These are phyloP conservation scores for Thymallus thymallus DNA, from an alignment of 2,113 vertebrate genomes.

Conservation along the genomic window DNA sequence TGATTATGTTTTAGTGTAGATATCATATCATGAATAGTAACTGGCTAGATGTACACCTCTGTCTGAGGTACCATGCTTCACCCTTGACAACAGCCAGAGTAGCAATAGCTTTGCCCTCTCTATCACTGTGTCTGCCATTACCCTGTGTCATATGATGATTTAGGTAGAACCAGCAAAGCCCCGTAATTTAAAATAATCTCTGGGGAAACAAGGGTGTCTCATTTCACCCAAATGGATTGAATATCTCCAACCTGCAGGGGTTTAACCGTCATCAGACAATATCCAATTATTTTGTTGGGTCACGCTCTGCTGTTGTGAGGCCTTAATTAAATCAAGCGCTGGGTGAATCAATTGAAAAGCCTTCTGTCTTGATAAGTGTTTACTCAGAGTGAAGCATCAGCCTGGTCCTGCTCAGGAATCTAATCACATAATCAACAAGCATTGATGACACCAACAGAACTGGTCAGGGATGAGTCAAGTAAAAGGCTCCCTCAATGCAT, in stretches of 20 bases:
- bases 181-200: not conserved
- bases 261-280: slow-evolving; percentile 16
- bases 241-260: not conserved
- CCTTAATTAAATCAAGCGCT: slow-evolving; percentile 52
- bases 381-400: slow-evolving; percentile 33
- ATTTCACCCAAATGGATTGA: slow-evolving; percentile 5
- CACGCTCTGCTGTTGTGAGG: slow-evolving; percentile 11
- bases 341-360: slow-evolving; percentile 44
- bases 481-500: not conserved
- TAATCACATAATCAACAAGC: slow-evolving; percentile 33
- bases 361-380: slow-evolving; percentile 42
- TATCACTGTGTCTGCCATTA: too few species aligned
- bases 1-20: not conserved
- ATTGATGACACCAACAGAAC: slow-evolving; percentile 8
- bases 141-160: too few species aligned
- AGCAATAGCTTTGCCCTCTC: too few species aligned
- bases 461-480: not conserved
- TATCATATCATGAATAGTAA: not conserved
- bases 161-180: not conserved
- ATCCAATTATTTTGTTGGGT: slow-evolving; percentile 41
- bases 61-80: not conserved
- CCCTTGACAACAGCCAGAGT: too few species aligned
- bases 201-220: not conserved
- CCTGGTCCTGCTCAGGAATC: not conserved
- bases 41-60: not conserved